Evolutionary conservation across 1,140 invertebrate species (phyloP).

Genomic region (Acromyrmex heyeri): DNA sequence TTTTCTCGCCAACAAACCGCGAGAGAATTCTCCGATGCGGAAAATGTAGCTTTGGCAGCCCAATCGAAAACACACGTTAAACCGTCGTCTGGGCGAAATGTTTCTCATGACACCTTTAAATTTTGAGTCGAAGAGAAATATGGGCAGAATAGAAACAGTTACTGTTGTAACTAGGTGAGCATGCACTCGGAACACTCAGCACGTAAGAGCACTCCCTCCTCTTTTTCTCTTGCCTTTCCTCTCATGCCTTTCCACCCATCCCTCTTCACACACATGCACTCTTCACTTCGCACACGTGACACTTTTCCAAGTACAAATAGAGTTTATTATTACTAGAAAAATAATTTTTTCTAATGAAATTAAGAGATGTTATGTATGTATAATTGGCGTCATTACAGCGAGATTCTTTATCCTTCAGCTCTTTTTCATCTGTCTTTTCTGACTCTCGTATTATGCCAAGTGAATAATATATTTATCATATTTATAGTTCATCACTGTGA

Average conservation of each 20-base stretch:
- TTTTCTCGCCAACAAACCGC: not conserved
- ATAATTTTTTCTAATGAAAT: not conserved
- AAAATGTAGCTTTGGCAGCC: constrained; percentile 3
- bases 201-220: constrained; percentile 8
- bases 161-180: constrained; percentile 56
- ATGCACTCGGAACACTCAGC: constrained; percentile 35
- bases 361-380: no score
- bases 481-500: not conserved
- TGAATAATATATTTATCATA: not conserved
- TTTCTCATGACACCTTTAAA: constrained; percentile 1
- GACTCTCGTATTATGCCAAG: no score
- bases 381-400: not conserved
- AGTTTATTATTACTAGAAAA: not conserved
- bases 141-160: constrained; percentile 3
- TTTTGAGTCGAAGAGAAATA: constrained; percentile 26
- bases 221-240: constrained; percentile 15
- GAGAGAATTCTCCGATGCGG: not conserved
- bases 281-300: constrained; percentile 40
- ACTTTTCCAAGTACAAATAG: constrained; percentile 45
- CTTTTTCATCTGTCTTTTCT: not conserved
- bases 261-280: constrained; percentile 18
- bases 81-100: not conserved
- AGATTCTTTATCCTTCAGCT: not conserved
- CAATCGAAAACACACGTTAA: constrained; percentile 7
- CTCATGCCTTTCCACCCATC: not conserved